Conservation (phyloP, 2,888 invertebrate genomes). For the Hirtodrosophila trivittata region DNA sequence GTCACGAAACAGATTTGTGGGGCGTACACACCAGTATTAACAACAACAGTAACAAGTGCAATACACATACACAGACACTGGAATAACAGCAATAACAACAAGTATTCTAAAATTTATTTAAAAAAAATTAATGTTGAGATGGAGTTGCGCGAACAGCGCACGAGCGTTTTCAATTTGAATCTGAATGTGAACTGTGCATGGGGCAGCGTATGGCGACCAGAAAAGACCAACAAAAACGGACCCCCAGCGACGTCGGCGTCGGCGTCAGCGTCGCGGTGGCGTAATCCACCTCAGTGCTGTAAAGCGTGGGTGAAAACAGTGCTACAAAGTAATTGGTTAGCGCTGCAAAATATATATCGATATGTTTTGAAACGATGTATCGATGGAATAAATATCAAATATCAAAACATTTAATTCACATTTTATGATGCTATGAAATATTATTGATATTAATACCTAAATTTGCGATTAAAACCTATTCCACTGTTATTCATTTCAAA, state of each 20-base stretch:
- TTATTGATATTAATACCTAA: too few species aligned
- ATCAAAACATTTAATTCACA: too few species aligned
- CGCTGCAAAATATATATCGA: too few species aligned
- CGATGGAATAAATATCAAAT: too few species aligned
- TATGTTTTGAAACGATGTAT: too few species aligned
- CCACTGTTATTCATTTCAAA: too few species aligned
- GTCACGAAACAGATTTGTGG: conserved; percentile 13
- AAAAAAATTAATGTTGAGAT: conserved; percentile 21
- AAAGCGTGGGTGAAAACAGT: not conserved
- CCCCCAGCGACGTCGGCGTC: conserved; percentile 46
- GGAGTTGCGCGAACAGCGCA: conserved; percentile 39
- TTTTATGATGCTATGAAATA: too few species aligned
- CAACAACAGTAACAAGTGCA: conserved; percentile 19
- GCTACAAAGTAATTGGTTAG: conserved; percentile 12
- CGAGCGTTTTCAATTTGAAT: conserved; percentile 58
- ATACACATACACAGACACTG: too few species aligned
- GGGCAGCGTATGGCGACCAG: conserved; percentile 44
- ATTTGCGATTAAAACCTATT: too few species aligned
- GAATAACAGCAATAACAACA: conserved; percentile 22
- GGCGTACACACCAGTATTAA: conserved; percentile 43
- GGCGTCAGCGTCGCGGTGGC: conserved; percentile 41
- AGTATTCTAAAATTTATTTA: conserved; percentile 9
- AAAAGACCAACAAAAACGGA: conserved; percentile 20
- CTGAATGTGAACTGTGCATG: conserved; percentile 60
- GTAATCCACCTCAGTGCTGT: conserved; percentile 41